phyloP scores from a whole-genome alignment of 2,888 invertebrate genomes.

The Monoplex corrugatus region DNA sequence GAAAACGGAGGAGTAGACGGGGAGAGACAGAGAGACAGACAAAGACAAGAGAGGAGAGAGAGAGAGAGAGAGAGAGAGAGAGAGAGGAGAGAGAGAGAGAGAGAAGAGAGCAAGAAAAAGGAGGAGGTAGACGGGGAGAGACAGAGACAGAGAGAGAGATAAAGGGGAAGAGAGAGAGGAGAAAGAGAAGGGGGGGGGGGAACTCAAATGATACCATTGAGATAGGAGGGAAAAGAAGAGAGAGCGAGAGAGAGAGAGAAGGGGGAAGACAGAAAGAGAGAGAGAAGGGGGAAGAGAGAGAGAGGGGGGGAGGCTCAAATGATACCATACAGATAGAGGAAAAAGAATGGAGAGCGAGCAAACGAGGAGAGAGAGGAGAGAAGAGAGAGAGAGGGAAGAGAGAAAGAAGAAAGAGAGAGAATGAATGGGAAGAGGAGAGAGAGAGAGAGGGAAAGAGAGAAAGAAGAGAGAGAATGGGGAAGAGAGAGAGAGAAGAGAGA shows the following conservation, averaged over 20 bases:
- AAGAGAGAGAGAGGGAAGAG: neutral
- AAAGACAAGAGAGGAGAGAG: no score
- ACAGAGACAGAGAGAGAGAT: no score
- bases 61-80: neutral
- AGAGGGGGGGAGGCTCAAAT: neutral
- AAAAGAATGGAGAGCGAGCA: neutral
- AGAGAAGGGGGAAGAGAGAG: neutral
- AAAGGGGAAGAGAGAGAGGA: no score
- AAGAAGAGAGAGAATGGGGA: no score
- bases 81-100: neutral
- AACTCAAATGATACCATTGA: neutral
- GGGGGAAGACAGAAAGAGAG: slow-evolving; percentile 26
- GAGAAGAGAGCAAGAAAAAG: no score
- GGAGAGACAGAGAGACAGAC: no score
- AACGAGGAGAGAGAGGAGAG: neutral
- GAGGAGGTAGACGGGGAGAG: no score
- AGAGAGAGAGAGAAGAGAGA: no score
- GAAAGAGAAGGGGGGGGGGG: neutral
- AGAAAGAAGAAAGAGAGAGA: neutral
- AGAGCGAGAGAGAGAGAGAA: neutral
- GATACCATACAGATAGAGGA: neutral
- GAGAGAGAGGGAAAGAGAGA: no score
- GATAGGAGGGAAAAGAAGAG: neutral
- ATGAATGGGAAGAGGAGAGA: neutral
- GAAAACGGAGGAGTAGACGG: no score